These are phyloP conservation scores for Sebastes steindachneri DNA, from an alignment of 2,797 vertebrate genomes.

Conservation along the genomic window DNA sequence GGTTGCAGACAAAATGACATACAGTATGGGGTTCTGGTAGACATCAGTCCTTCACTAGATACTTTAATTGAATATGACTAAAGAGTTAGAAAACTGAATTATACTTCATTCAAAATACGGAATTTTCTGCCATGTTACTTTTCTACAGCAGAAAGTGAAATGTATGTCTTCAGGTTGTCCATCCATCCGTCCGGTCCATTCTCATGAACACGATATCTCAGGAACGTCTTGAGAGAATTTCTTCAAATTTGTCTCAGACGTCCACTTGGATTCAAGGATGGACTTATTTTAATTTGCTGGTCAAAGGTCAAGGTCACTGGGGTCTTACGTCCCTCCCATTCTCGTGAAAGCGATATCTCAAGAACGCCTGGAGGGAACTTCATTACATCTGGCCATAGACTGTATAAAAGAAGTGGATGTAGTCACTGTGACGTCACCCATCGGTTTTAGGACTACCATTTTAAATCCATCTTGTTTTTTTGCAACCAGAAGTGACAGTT, in stretches of 20 bases:
- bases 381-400: too few species aligned
- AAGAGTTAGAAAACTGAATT: neutral
- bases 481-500: too few species aligned
- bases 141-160: neutral
- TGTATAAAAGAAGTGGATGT: too few species aligned
- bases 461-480: too few species aligned
- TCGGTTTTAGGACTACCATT: too few species aligned
- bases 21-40: neutral
- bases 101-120: neutral
- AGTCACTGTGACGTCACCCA: too few species aligned
- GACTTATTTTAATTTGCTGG: accelerated
- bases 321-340: too few species aligned
- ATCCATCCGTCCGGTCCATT: neutral
- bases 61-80: neutral
- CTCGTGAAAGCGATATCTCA: too few species aligned
- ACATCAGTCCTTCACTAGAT: slow-evolving; percentile 2
- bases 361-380: too few species aligned
- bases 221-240: neutral
- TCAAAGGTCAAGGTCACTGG: neutral
- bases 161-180: neutral
- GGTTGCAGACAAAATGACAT: neutral
- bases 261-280: neutral
- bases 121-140: neutral
- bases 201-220: neutral
- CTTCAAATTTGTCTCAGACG: neutral